These are phyloP conservation scores for Plebejus anna DNA, from an alignment of 2,888 invertebrate genomes.

Conservation along the genomic window DNA sequence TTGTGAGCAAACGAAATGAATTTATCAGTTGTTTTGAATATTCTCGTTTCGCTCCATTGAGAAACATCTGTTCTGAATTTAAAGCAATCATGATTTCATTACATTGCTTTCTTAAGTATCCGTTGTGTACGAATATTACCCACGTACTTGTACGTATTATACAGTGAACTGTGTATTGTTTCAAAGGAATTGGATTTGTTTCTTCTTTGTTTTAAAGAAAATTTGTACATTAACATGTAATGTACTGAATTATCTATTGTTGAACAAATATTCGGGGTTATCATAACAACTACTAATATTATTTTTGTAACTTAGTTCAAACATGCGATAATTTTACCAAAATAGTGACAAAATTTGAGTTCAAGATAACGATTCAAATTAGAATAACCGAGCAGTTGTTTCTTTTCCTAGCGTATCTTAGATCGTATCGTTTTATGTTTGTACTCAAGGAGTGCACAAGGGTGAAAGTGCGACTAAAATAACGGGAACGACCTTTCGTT, in stretches of 20 bases:
- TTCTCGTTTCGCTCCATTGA: conserved; percentile 24
- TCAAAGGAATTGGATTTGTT: neutral
- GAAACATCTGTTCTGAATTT: conserved; percentile 28
- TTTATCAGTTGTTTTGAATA: conserved; percentile 27
- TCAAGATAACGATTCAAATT: conserved; percentile 17
- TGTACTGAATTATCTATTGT: too few species aligned
- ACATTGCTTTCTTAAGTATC: conserved; percentile 27
- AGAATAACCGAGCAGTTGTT: neutral
- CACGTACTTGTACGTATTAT: neutral
- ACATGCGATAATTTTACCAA: neutral
- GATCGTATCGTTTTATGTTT: conserved; percentile 14
- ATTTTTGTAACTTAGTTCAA: neutral
- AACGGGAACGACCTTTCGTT: conserved; percentile 54
- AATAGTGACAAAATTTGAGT: neutral
- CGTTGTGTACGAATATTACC: neutral
- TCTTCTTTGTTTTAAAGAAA: neutral
- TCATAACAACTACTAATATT: neutral
- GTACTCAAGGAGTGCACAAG: conserved; percentile 29
- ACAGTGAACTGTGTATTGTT: neutral
- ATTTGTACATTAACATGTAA: neutral
- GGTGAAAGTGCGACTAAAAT: conserved; percentile 52
- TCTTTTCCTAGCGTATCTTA: neutral
- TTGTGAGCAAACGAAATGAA: conserved; percentile 4
- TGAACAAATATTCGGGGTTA: neutral
- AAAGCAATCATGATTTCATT: conserved; percentile 25